These are phyloP conservation scores for Sebastolobus alascanus DNA, from an alignment of 2,797 vertebrate genomes.

Conservation along the genomic window DNA sequence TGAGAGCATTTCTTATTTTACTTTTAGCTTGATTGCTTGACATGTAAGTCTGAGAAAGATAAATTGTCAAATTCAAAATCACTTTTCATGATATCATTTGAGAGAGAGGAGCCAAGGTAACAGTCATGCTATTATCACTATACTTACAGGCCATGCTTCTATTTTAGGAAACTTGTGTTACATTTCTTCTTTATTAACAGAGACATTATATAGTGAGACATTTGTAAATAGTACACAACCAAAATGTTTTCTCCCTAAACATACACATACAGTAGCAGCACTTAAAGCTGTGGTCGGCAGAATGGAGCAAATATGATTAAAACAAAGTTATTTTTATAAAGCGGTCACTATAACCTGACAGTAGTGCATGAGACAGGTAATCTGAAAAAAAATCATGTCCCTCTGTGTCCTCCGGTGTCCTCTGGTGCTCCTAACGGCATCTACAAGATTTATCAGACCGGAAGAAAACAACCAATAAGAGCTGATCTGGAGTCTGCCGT, in stretches of 20 bases:
- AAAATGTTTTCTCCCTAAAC: not conserved
- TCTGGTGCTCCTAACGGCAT: too few species aligned
- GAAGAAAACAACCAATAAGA: too few species aligned
- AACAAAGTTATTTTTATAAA: too few species aligned
- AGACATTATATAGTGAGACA: not conserved
- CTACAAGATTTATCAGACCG: too few species aligned
- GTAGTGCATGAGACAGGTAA: too few species aligned
- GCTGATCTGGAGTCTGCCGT: too few species aligned
- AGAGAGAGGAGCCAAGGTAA: not conserved
- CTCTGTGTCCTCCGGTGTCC: too few species aligned
- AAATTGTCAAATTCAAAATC: conserved; percentile 10
- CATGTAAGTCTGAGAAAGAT: not conserved
- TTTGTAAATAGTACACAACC: not conserved
- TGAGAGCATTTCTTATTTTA: not conserved
- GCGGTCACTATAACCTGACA: too few species aligned
- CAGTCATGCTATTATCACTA: not conserved
- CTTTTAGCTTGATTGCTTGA: conserved; percentile 18
- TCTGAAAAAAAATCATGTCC: too few species aligned
- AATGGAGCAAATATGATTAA: too few species aligned
- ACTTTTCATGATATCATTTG: conserved; percentile 25
- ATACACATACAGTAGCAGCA: not conserved
- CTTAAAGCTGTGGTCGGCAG: not conserved
- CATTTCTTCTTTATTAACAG: not conserved
- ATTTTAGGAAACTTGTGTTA: not conserved
- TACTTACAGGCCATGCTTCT: not conserved